A percentile compares a stretch with the other conserved stretches of the same genome.
Evolutionary conservation across 2,113 vertebrate genomes (phyloP).

Genomic region (Chloroceryle aenea): DNA sequence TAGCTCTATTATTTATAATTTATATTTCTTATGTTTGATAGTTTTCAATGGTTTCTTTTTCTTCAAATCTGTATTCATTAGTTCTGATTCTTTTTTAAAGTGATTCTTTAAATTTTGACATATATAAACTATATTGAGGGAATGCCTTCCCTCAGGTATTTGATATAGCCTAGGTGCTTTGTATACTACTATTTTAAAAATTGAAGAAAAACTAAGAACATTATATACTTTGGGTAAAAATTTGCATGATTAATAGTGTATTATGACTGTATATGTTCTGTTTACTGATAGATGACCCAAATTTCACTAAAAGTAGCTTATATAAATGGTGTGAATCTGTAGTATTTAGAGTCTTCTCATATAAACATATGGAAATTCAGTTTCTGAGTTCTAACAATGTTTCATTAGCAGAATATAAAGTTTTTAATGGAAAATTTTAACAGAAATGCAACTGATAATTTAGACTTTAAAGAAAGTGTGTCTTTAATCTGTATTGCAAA

Average conservation of each 20-base stretch:
- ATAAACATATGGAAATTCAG: neutral
- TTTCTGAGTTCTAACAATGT: neutral
- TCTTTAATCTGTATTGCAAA: neutral
- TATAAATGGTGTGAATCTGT: neutral
- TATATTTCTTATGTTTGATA: neutral
- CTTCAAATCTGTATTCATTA: neutral
- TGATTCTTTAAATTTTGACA: neutral
- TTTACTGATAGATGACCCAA: neutral
- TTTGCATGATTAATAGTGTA: neutral
- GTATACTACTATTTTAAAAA: neutral
- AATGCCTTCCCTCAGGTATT: neutral
- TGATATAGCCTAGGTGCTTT: neutral
- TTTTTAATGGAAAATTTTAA: neutral
- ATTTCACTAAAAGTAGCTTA: neutral
- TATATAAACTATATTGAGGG: neutral
- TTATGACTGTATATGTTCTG: neutral
- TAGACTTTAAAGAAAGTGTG: neutral
- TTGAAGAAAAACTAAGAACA: neutral
- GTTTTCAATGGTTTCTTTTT: neutral
- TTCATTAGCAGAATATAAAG: neutral
- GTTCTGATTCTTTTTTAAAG: neutral
- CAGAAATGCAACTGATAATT: neutral
- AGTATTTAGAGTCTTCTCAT: neutral
- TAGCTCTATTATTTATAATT: neutral
- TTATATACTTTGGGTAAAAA: neutral